Percentiles rank a stretch among this genome's conserved stretches.
Evolutionary conservation across 2,888 invertebrate genomes (phyloP).

Genomic region (Drosophila limbata): DNA sequence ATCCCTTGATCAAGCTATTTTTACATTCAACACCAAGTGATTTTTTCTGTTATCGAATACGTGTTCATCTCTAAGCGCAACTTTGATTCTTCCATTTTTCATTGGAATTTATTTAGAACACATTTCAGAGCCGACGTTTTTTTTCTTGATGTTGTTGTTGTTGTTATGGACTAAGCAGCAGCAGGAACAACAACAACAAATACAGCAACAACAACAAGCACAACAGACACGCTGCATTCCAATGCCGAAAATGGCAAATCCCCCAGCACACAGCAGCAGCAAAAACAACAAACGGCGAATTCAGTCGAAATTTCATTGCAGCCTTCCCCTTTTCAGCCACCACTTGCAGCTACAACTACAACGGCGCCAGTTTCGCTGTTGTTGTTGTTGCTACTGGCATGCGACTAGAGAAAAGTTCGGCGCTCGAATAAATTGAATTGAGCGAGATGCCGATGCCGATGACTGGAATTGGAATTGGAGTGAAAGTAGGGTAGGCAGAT

Average conservation of each 20-base stretch:
- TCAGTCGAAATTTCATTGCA: constrained; percentile 73
- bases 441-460: constrained; percentile 70
- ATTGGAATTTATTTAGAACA: constrained; percentile 84
- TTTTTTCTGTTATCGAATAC: background rate
- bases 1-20: too few species aligned
- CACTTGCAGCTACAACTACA: constrained; percentile 31
- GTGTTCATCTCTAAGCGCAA: constrained; percentile 17
- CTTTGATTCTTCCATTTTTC: constrained; percentile 76
- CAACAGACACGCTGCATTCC: constrained; percentile 74
- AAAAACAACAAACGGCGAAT: constrained; percentile 33
- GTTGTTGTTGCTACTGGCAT: constrained; percentile 52
- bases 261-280: constrained; percentile 46
- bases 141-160: constrained; percentile 39
- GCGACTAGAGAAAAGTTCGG: constrained; percentile 65
- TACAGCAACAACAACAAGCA: constrained; percentile 25
- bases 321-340: constrained; percentile 16
- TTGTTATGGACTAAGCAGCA: constrained; percentile 57
- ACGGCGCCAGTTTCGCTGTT: constrained; percentile 54
- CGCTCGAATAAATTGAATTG: constrained; percentile 79
- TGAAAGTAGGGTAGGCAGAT: constrained; percentile 84
- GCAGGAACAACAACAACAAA: constrained; percentile 13
- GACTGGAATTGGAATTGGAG: constrained; percentile 81
- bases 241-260: constrained; percentile 79
- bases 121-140: constrained; percentile 64
- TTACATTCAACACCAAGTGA: too few species aligned